Evolutionary conservation across 2,888 invertebrate genomes (phyloP).

Genomic region (Cerceris ruficornis): DNA sequence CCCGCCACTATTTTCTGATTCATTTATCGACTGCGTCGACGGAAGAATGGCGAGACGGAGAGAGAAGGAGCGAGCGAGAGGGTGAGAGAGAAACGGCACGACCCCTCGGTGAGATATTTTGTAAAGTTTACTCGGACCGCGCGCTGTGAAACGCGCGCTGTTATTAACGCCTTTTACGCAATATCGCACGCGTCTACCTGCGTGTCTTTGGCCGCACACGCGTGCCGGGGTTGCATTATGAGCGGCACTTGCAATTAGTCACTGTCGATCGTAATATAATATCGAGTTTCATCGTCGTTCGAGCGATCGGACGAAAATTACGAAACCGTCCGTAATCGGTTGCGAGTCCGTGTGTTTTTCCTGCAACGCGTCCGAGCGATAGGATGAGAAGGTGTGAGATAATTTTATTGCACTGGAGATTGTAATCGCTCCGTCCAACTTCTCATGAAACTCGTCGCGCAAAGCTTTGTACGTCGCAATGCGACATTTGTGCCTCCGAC

Average conservation of each 20-base stretch:
- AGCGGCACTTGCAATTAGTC: constrained; percentile 54
- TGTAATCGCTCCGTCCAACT: too few relatives aligned
- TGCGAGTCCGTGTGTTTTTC: background rate
- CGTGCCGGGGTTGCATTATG: constrained; percentile 42
- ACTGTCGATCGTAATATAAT: constrained; percentile 54
- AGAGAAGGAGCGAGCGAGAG: constrained; percentile 57
- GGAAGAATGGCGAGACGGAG: constrained; percentile 19
- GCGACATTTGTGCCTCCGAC: constrained; percentile 46
- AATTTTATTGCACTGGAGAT: too few relatives aligned
- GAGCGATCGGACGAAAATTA: constrained; percentile 28
- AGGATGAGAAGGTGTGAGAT: too few relatives aligned
- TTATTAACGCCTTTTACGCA: constrained; percentile 70
- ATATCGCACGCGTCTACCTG: constrained; percentile 60
- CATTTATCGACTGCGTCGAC: constrained; percentile 68
- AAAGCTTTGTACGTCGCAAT: constrained; percentile 15
- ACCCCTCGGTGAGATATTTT: constrained; percentile 79
- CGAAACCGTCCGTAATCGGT: constrained; percentile 42
- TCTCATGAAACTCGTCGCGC: background rate
- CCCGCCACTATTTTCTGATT: constrained; percentile 80
- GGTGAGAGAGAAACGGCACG: constrained; percentile 51
- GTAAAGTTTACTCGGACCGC: constrained; percentile 77
- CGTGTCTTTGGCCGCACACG: constrained; percentile 47
- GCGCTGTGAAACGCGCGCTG: constrained; percentile 79
- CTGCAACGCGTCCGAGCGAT: too few relatives aligned
- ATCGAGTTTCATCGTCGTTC: constrained; percentile 46